A percentile compares a stretch with the other conserved stretches of the same genome.
Evolutionary conservation across 2,113 vertebrate species (phyloP).

Genomic region (Gadus chalcogrammus): DNA sequence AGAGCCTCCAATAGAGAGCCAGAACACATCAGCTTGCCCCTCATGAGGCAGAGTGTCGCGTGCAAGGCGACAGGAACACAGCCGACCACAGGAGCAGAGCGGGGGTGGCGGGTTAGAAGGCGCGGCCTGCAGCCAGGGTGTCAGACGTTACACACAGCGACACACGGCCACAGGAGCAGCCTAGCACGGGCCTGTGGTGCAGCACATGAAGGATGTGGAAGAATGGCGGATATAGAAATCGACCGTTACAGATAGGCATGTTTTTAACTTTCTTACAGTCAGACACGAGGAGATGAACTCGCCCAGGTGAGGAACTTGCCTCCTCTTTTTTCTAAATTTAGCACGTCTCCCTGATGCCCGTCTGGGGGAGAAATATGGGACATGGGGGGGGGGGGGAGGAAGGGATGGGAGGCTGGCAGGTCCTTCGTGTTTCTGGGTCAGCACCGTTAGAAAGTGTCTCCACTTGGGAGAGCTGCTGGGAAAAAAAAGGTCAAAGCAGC

Average conservation of each 20-base stretch:
- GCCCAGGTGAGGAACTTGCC: conserved; percentile 36
- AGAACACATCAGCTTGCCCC: too few species aligned
- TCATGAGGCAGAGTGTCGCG: too few species aligned
- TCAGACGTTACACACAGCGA: conserved; percentile 8
- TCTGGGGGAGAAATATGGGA: conserved; percentile 32
- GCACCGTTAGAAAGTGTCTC: conserved; percentile 54
- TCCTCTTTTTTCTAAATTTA: neutral
- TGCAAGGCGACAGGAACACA: conserved; percentile 9
- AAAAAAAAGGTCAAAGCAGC: conserved; percentile 6
- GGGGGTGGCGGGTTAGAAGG: conserved; percentile 1
- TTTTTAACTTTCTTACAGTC: neutral
- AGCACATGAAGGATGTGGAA: too few species aligned
- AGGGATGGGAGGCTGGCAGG: conserved; percentile 6
- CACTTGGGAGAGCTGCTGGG: conserved; percentile 18
- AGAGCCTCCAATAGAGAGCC: too few species aligned
- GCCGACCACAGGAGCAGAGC: neutral
- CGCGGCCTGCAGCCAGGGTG: neutral
- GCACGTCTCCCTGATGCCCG: neutral
- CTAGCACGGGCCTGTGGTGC: neutral
- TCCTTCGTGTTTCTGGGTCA: conserved; percentile 48
- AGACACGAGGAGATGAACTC: conserved; percentile 22
- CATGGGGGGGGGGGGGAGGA: conserved; percentile 15
- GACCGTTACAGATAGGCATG: too few species aligned
- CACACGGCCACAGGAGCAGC: conserved; percentile 3
- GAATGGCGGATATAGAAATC: too few species aligned